Conservation (phyloP, 2,113 vertebrate species). For the Prionailurus bengalensis region DNA sequence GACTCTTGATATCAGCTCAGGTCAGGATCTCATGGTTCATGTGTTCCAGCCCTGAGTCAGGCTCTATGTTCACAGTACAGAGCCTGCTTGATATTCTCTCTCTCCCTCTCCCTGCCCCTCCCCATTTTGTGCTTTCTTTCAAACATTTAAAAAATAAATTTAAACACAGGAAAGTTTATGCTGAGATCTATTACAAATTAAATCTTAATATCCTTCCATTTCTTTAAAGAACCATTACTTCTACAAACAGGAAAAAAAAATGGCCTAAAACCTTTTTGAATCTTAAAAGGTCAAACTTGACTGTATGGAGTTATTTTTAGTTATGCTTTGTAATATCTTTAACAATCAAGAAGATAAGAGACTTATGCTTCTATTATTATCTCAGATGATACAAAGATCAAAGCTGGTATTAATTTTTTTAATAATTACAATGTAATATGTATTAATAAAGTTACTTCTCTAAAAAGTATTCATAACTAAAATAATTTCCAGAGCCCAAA, state of each 20-base stretch:
- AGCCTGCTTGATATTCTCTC: too few relatives aligned
- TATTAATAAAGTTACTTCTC: constrained; percentile 66
- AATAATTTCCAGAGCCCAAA: constrained; percentile 41
- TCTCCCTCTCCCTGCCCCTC: too few relatives aligned
- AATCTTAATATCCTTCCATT: background rate
- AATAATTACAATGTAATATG: constrained; percentile 54
- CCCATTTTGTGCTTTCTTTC: too few relatives aligned
- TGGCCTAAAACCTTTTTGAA: background rate
- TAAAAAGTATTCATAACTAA: constrained; percentile 53
- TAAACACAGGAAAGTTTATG: background rate
- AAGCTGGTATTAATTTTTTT: constrained; percentile 51
- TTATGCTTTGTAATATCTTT: constrained; percentile 21
- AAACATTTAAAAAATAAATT: background rate
- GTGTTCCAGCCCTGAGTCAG: too few relatives aligned
- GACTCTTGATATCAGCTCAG: too few relatives aligned
- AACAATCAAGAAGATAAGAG: constrained; percentile 37
- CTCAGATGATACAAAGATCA: constrained; percentile 1
- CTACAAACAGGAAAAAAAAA: constrained; percentile 50
- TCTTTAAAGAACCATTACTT: background rate
- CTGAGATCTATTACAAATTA: background rate
- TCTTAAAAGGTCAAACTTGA: constrained; percentile 75
- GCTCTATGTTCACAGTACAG: too few relatives aligned
- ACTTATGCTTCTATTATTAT: constrained; percentile 40
- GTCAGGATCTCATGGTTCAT: too few relatives aligned
- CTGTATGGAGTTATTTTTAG: constrained; percentile 59